A percentile compares a stretch with the other conserved stretches of the same genome.
These are phyloP conservation scores for Tachysurus fulvidraco DNA, from an alignment of 2,113 vertebrate species.

Conservation along the genomic window DNA sequence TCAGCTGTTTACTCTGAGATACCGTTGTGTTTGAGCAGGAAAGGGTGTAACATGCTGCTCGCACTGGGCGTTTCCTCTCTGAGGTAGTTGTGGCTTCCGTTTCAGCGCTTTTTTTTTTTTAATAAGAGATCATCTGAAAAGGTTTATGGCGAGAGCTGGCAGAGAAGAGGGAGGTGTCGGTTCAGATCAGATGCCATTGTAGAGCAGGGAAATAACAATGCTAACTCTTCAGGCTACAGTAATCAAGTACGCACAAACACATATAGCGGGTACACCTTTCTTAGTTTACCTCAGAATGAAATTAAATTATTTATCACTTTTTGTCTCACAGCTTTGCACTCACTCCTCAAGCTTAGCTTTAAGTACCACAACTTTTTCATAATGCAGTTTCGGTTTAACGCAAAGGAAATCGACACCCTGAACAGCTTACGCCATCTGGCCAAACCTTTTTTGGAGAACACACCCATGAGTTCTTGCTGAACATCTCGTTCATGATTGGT, in stretches of 20 bases:
- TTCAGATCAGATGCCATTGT: neutral
- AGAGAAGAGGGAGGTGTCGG: neutral
- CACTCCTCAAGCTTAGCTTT: neutral
- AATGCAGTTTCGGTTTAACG: neutral
- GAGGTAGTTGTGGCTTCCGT: slow-evolving; percentile 38
- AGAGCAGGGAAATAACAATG: neutral
- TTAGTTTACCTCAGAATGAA: neutral
- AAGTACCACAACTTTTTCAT: neutral
- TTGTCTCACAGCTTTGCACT: neutral
- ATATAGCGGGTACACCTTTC: neutral
- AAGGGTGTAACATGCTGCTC: slow-evolving; percentile 26
- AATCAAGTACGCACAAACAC: too few relatives aligned
- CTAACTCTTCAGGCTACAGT: too few relatives aligned
- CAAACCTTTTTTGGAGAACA: neutral
- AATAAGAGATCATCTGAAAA: neutral
- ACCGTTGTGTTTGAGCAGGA: neutral
- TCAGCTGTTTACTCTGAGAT: neutral
- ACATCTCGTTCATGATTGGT: neutral
- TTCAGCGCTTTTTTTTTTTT: neutral
- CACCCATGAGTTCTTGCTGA: neutral
- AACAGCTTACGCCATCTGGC: neutral
- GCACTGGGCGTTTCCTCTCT: slow-evolving; percentile 43
- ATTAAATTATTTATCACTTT: neutral
- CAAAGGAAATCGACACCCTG: neutral
- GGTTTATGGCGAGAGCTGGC: neutral